Percentiles rank a stretch among this genome's conserved stretches.
Evolutionary conservation across 2,888 invertebrate species (phyloP).

Genomic region (Temnothorax ravouxi): DNA sequence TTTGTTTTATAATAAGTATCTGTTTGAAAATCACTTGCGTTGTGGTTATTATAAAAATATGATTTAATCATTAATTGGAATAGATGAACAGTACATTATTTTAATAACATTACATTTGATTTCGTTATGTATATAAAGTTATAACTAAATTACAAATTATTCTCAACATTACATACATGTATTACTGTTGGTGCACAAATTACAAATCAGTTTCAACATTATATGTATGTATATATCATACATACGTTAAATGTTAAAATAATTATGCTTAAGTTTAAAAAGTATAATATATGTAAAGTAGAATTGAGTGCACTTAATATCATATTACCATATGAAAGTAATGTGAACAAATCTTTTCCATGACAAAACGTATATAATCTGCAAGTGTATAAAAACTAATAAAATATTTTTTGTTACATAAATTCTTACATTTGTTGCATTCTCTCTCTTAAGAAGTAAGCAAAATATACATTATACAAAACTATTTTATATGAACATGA

Average conservation of each 20-base stretch:
- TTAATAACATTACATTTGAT: slow-evolving; percentile 15
- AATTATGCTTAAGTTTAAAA: slow-evolving; percentile 25
- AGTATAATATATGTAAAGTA: background rate
- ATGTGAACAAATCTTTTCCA: slow-evolving; percentile 23
- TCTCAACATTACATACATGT: too few species aligned
- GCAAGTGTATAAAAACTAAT: slow-evolving; percentile 45
- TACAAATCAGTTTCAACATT: slow-evolving; percentile 27
- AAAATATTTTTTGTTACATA: slow-evolving; percentile 58
- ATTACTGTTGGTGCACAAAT: background rate
- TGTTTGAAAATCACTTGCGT: background rate
- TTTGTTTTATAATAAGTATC: background rate
- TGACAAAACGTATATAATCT: slow-evolving; percentile 10
- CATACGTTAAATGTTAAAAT: background rate
- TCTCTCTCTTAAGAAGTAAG: background rate
- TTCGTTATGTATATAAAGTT: background rate
- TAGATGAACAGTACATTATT: background rate
- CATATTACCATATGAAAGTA: slow-evolving; percentile 11
- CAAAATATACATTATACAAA: background rate
- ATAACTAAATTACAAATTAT: too few species aligned
- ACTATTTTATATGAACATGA: background rate
- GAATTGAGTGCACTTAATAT: slow-evolving; percentile 7
- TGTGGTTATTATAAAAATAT: background rate
- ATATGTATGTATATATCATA: slow-evolving; percentile 3
- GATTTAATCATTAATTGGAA: slow-evolving; percentile 10
- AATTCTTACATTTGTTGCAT: slow-evolving; percentile 32